phyloP scores from a whole-genome alignment of 2,113 vertebrate genomes.

The Falcunculus frontatus region DNA sequence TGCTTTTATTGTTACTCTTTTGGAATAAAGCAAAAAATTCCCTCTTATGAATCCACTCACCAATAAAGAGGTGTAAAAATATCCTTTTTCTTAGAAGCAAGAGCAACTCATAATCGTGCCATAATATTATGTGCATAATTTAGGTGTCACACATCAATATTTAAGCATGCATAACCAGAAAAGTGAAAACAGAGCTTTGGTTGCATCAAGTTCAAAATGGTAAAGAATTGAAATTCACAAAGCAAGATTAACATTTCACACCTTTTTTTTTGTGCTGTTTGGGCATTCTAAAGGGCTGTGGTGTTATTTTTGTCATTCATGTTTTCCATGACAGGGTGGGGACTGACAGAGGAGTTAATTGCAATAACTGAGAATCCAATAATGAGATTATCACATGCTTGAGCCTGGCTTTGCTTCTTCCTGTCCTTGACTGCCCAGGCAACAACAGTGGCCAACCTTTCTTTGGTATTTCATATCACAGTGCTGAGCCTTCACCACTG shows the following conservation, averaged over 20 bases:
- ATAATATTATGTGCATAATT: neutral
- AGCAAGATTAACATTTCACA: neutral
- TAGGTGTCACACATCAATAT: neutral
- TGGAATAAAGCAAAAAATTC: neutral
- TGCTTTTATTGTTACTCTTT: neutral
- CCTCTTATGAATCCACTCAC: neutral
- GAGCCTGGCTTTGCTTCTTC: too few relatives aligned
- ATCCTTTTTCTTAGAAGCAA: neutral
- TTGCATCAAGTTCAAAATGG: neutral
- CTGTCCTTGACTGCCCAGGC: neutral
- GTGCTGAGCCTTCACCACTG: neutral
- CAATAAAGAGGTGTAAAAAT: neutral
- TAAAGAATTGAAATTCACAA: neutral
- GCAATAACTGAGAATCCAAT: neutral
- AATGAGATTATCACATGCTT: neutral
- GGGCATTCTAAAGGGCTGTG: neutral
- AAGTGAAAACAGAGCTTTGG: neutral
- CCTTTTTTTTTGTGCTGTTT: neutral
- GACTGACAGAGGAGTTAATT: neutral
- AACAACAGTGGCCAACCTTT: fast-evolving
- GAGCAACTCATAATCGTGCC: neutral
- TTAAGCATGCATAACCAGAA: neutral
- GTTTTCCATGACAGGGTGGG: neutral
- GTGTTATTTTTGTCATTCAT: neutral
- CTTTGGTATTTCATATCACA: neutral